Base-by-base conservation (phyloP, 2,888 invertebrate species). In the Pterobdella sp. region DNA sequence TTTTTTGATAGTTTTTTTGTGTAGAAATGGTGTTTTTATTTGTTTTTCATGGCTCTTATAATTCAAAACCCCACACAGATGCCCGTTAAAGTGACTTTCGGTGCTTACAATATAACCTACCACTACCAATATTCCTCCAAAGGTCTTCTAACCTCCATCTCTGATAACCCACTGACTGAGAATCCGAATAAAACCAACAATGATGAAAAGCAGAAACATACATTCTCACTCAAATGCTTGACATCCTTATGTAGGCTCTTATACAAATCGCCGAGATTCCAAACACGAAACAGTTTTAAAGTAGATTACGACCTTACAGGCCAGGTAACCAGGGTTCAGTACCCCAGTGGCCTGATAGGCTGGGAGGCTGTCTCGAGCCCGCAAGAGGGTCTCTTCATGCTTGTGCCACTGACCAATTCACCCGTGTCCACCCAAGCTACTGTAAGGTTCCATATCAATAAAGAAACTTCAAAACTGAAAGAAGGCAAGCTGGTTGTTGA, bases 321-420 rank as follows among this genome's bases (percentile, higher is more conserved):
- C 3, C 60, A 56, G n/a, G 26, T 56, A n/a, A 56, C 60, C 4
- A n/a, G 60, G 26, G 10, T 56, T 56, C 60, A 56, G 26, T 56
- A 14, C n/a, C 60, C 60, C 4, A 56, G 60, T 56, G 60, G 60
- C 3, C 3, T 56, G 60, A n/a, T 56, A 26, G 60, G 60, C n/a
- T 56, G 60, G 60, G n/a, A n/a, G n/a, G 4, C 26, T 56, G 60
- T 56, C 4, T 22, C 60, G 4, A 56, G 60, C 4, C 60, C 60
- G n/a, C n/a, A 56, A 56, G 60, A 56, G 26, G 60, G n/a, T 56
- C 60, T 56, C 26, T 56, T 56, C 60, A 56, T 56, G 60, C 18
- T 56, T 22, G n/a, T 22, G 60, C 26, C 60, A 56, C n/a, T 56
- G 7, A 7, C n/a, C 10, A 3, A 56, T 26, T 56, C 60, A n/a